Conservation (phyloP, 2,113 vertebrate genomes). For the Hippocampus guttulatus region DNA sequence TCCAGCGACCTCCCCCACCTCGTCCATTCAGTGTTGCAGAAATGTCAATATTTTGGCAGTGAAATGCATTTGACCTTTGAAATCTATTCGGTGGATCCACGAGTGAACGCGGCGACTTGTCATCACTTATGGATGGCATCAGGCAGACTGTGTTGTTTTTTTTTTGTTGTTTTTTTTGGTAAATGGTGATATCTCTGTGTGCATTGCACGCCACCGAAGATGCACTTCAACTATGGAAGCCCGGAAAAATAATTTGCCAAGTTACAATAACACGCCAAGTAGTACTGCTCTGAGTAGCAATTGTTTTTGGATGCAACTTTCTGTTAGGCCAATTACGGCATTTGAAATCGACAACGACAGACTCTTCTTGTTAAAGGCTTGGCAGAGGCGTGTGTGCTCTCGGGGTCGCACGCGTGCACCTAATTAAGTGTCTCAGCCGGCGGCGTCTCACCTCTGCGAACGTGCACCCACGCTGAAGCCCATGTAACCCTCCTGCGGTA, state of each 20-base stretch:
- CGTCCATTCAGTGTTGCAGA: constrained; percentile 31
- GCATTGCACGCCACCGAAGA: not conserved
- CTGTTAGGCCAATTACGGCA: no score
- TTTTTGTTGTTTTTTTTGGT: not conserved
- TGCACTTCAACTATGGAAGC: not conserved
- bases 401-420: not conserved
- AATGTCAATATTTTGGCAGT: constrained; percentile 36
- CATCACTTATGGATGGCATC: not conserved
- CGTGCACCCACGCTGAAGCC: constrained; percentile 94
- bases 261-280: not conserved
- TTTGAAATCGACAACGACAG: no score
- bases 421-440: no score
- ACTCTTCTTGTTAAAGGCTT: no score
- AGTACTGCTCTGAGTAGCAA: no score
- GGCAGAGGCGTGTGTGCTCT: not conserved
- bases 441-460: constrained; percentile 83
- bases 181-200: not conserved
- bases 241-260: not conserved
- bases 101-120: not conserved
- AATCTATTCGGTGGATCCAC: not conserved
- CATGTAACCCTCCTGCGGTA: constrained; percentile 94
- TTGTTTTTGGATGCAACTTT: no score
- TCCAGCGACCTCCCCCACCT: not conserved
- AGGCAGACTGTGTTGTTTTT: not conserved
- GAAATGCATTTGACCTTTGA: not conserved